phyloP scores from a whole-genome alignment of 2,113 vertebrate genomes.

The Asarcornis scutulata region DNA sequence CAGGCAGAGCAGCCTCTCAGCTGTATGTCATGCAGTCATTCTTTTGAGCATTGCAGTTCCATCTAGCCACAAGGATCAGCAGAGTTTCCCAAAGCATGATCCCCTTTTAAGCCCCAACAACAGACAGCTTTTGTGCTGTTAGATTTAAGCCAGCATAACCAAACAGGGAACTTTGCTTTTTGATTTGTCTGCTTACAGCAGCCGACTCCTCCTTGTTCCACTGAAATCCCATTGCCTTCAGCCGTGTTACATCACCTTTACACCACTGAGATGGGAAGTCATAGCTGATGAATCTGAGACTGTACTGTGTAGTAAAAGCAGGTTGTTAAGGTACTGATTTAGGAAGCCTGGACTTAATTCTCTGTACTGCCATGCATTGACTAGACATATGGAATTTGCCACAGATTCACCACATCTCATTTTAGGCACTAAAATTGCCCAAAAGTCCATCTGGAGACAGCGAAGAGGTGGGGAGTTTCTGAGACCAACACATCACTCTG shows the following conservation, averaged over 20 bases:
- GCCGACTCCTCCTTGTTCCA: background rate
- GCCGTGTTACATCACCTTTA: background rate
- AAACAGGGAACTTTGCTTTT: background rate
- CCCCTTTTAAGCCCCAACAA: background rate
- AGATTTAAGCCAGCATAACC: background rate
- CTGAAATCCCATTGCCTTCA: background rate
- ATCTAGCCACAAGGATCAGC: background rate
- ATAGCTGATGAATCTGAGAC: background rate
- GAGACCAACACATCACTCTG: rapidly evolving
- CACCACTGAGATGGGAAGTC: background rate
- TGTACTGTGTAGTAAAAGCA: background rate
- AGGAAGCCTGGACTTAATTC: background rate
- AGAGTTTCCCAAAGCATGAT: background rate
- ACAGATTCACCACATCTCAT: background rate
- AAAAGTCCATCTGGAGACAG: background rate
- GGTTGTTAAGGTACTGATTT: background rate
- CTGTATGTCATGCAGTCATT: background rate
- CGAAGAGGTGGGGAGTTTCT: background rate
- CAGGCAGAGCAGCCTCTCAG: background rate
- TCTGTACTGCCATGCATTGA: background rate
- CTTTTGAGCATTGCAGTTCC: background rate
- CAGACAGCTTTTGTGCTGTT: background rate
- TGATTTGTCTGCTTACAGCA: background rate
- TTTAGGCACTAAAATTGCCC: background rate
- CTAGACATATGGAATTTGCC: background rate